Percentiles rank a stretch among this genome's conserved stretches.
Evolutionary conservation across 2,888 invertebrate species (phyloP).

Genomic region (Conops quadrifasciatus): DNA sequence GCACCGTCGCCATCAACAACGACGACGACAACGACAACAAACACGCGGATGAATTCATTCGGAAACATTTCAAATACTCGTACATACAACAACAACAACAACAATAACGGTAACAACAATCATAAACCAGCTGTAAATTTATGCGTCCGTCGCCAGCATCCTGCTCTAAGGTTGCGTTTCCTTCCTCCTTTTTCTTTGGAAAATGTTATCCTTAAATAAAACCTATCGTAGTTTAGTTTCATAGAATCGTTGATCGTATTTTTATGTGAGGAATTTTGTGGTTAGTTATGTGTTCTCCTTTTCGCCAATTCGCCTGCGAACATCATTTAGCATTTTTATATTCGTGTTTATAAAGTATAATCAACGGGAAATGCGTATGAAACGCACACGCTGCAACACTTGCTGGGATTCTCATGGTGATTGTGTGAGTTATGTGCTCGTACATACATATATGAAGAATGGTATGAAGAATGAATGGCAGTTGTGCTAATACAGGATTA

Average conservation of each 20-base stretch:
- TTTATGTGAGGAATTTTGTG: constrained; percentile 5
- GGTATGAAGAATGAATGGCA: too few relatives aligned
- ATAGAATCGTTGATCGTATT: neutral
- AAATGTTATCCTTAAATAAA: constrained; percentile 31
- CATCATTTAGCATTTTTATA: constrained; percentile 21
- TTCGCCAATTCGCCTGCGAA: neutral
- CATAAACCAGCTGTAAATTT: constrained; percentile 33
- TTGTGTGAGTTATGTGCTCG: constrained; percentile 23
- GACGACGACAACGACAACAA: neutral
- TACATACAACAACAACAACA: too few relatives aligned
- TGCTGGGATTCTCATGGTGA: constrained; percentile 28
- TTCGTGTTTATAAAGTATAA: constrained; percentile 21
- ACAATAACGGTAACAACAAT: constrained; percentile 11
- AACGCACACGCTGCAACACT: constrained; percentile 18
- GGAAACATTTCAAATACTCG: constrained; percentile 53
- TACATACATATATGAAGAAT: neutral
- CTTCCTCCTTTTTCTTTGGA: neutral
- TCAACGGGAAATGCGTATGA: constrained; percentile 11
- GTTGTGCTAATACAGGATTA: too few relatives aligned
- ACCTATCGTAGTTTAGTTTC: constrained; percentile 19
- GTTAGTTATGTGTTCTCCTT: neutral
- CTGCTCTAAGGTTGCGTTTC: neutral
- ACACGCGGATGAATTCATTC: constrained; percentile 49
- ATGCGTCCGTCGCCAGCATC: constrained; percentile 10
- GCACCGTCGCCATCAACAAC: neutral